Evolutionary conservation across 37 sponge, comb jelly and placozoan genomes (phyloP), one percentile per base, ranked within the genome.

Genomic region (Beroe ovata): DNA sequence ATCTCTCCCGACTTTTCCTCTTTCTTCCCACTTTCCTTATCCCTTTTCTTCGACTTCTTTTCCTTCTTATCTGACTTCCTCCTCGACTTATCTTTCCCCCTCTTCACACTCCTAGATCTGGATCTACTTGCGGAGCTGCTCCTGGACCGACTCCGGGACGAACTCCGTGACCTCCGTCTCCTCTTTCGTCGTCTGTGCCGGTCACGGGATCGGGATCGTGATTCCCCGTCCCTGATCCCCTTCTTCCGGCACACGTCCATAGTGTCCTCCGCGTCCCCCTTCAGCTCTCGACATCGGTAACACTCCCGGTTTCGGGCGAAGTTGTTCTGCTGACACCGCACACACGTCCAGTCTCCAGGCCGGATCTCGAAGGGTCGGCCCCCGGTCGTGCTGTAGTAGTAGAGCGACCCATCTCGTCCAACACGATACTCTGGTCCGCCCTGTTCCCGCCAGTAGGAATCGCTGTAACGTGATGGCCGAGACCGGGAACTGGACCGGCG

Each of bases 251-350:
- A 39, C n/a, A 77, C 84, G n/a, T 77, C 84, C n/a, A 77, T 39
- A 3, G 84, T 77, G 54, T 36, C 38, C 23, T 39, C 54, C 1
- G 84, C 84, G 41, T 40, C 38, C 29, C 84, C 84, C 47, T 77
- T 77, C 47, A 38, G 1, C 47, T 77, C 84, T 42, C 84, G 26
- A 23, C 84, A 77, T 25, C 84, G n/a, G 47, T 77, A 77, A 41
- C 84, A 77, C 54, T 39, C 84, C 54, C 84, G 26, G 54, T 77
- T 77, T 54, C 84, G 21, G 1, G 84, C 84, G 33, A 77, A 77
- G 84, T 77, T 77, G 28, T 77, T 77, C 84, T 77, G 84, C 84
- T 42, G 26, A 29, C 84, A 77, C 84, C 84, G 84, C 8, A 4
- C 16, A 25, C 84, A 77, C 4, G 84, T 77, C 84, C 84, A 77